phyloP scores from a whole-genome alignment of 2,797 vertebrate genomes.

The Rhabdomys pumilio region DNA sequence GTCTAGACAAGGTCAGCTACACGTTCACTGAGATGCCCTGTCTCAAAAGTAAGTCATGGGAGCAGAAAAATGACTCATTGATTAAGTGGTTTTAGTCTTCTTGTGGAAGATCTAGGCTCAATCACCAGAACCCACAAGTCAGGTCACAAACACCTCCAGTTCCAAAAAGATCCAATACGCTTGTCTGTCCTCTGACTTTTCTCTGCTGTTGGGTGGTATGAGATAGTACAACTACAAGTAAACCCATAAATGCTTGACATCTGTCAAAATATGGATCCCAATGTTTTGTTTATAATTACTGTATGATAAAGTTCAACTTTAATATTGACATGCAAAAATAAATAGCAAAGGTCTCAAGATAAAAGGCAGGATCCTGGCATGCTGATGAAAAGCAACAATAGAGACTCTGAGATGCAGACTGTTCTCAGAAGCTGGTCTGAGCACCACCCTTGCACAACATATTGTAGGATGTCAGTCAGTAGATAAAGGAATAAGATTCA shows the following conservation, averaged over 20 bases:
- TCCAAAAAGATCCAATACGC: neutral
- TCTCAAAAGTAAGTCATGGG: neutral
- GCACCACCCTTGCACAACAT: fast-evolving
- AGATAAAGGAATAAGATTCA: neutral
- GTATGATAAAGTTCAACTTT: neutral
- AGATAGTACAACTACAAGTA: neutral
- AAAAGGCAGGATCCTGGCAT: neutral
- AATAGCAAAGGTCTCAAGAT: slow-evolving; percentile 10
- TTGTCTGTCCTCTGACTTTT: neutral
- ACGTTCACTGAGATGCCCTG: too few species aligned
- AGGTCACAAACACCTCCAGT: neutral
- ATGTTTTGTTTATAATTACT: neutral
- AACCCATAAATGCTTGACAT: neutral
- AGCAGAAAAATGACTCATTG: neutral
- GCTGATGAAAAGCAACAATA: neutral
- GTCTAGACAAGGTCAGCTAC: neutral
- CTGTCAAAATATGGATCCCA: neutral
- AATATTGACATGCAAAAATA: neutral
- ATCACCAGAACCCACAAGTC: neutral
- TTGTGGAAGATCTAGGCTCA: neutral
- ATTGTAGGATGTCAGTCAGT: neutral
- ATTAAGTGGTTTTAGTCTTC: neutral
- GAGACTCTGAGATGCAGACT: neutral
- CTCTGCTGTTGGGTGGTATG: neutral
- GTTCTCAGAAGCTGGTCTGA: neutral